Conservation (phyloP, 2,888 invertebrate species). For the Oligia fasciuncula region DNA sequence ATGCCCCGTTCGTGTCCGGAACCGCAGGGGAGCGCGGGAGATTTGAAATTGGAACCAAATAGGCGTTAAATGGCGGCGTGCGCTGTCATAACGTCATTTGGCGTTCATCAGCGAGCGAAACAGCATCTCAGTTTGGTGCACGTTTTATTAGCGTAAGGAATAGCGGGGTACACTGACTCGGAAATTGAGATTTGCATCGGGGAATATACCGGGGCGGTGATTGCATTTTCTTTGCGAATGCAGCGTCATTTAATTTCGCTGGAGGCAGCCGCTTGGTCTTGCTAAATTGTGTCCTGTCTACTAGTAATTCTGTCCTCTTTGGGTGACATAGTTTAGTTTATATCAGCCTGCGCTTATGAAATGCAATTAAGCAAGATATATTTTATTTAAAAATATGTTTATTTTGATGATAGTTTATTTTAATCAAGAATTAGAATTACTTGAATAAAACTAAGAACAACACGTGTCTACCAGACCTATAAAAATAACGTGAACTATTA, state of each 20-base stretch:
- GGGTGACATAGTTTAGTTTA: slow-evolving; percentile 62
- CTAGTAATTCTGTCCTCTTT: slow-evolving; percentile 70
- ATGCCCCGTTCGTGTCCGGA: slow-evolving; percentile 86
- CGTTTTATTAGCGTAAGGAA: slow-evolving; percentile 90
- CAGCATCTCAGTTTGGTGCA: slow-evolving; percentile 89
- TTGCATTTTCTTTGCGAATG: slow-evolving; percentile 89
- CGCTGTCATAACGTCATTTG: slow-evolving; percentile 90
- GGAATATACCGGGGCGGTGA: slow-evolving; percentile 85
- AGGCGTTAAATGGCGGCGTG: slow-evolving; percentile 92
- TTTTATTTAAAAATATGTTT: not conserved
- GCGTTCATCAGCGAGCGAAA: slow-evolving; percentile 89
- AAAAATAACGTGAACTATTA: not conserved
- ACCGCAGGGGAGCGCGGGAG: slow-evolving; percentile 88
- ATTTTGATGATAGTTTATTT: not conserved
- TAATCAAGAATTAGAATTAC: not conserved
- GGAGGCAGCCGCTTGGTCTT: slow-evolving; percentile 79
- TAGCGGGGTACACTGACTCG: slow-evolving; percentile 88
- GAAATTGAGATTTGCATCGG: slow-evolving; percentile 89
- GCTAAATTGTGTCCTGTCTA: slow-evolving; percentile 80
- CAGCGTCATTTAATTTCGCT: slow-evolving; percentile 87
- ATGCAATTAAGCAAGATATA: slow-evolving; percentile 38
- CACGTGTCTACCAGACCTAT: not conserved
- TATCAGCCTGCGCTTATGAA: slow-evolving; percentile 46
- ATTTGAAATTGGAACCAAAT: slow-evolving; percentile 92
- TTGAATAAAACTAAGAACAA: not conserved